Evolutionary conservation across 2,888 invertebrate species (phyloP), one percentile per base, ranked within the genome.

Genomic region (Choreutis nemorana): DNA sequence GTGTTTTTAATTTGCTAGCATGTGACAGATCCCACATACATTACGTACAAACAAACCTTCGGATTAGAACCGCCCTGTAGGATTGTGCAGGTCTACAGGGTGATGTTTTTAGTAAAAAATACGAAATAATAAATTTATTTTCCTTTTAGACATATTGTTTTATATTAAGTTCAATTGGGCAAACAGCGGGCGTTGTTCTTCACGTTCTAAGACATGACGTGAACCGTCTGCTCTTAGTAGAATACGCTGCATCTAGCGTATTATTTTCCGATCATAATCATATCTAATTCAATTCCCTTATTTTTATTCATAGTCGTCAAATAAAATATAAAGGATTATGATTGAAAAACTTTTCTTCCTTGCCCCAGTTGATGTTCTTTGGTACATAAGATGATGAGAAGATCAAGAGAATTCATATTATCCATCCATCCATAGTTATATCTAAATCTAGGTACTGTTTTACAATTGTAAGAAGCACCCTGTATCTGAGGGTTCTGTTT

Each of bases 21-120:
- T 55, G 57, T 50, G 59, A 42, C 39, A 44, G 44, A 60, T 77
- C 75, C 48, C 75, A 75, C 75, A 75, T 75, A 72, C 71, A 75
- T 73, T 72, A 70, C 55, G 39, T n/a, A n/a, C n/a, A n/a, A n/a
- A n/a, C n/a, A n/a, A n/a, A 59, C 56, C 40, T 27, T 30, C 39
- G 65, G 72, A 70, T 73, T 71, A 71, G 64, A 59, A n/a, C 51
- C 49, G 50, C 42, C 50, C 44, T 44, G 45, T 39, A 41, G 45
- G 45, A 48, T 41, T 42, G 40, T 35, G 34, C 41, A 14, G 10
- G 26, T 41, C 41, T 44, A 66, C 58, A 54, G 68, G 55, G 14
- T 66, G 70, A 40, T 48, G 34, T 44, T 37, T 24, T 24, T 12
- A 9, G 24, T n/a, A n/a, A n/a, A n/a, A n/a, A n/a, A n/a, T n/a